Base-by-base conservation (phyloP, 2,797 vertebrate genomes). In the Chiroxiphia lanceolata region DNA sequence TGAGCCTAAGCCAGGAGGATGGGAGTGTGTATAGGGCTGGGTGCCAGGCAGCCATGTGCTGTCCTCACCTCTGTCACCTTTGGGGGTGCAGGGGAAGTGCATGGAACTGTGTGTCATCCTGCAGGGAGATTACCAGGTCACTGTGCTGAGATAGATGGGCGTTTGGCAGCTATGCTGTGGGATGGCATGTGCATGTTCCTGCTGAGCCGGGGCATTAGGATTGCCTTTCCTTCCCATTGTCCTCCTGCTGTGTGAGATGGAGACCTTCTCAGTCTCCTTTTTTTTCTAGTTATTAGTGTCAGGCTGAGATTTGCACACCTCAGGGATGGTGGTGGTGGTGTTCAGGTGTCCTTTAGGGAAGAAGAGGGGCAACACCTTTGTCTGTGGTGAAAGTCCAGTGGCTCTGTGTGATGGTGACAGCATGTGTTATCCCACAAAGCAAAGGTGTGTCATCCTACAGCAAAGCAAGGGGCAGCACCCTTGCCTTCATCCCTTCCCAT, bases 71-170 rank as follows among this genome's bases (percentile, higher is more conserved):
- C 64, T 70, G 60, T 63, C 22, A 13, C 29, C 18, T 87, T 9
- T 29, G 3, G 14, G 31, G 63, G 11, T 5, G 44, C 9, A 71
- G 61, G 44, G 29, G 27, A 51, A 5, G 19, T 1, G 6, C 0
- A 0, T 23, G 44, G 60, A 71, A 71, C 51, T 50, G 33, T 0
- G 0, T 21, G 22, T n/a, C 3, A 0, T 33, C n/a, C 48, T 5
- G 2, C 42, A 48, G 36, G 48, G 26, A 51, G 53, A 4, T 64
- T 34, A 22, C 33, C 11, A 1, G 64, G 11, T 42, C 0, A 0
- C 56, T 50, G 34, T 57, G 40, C 36, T 65, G 76, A 81, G 51
- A 2, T 10, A 3, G 27, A 13, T 48, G 67, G 25, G 14, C 2
- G 8, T 40, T 83, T 31, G 71, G 33, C 77, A 86, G 56, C 42